These are phyloP conservation scores for Poeciliopsis turrubarensis DNA, from an alignment of 2,113 vertebrate species.

Conservation along the genomic window DNA sequence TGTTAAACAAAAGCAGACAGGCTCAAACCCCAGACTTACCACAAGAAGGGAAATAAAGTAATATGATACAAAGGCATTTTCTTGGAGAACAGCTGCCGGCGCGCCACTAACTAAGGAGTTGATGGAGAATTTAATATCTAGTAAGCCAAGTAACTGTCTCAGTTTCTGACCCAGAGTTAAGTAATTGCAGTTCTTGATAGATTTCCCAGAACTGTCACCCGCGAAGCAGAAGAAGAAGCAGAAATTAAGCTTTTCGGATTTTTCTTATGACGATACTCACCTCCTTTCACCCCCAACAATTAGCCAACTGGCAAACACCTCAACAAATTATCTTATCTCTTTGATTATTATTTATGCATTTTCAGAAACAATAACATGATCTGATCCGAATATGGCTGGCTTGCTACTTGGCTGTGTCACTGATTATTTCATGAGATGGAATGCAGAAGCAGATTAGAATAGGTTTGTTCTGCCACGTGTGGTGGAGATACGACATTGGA, in stretches of 20 bases:
- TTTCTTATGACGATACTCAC: conserved; percentile 18
- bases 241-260: conserved; percentile 6
- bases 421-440: conserved; percentile 41
- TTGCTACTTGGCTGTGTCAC: background rate
- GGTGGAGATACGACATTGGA: conserved; percentile 25
- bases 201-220: conserved; percentile 41
- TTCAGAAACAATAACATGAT: conserved; percentile 49
- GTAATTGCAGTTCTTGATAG: conserved; percentile 45
- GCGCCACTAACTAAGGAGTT: conserved; percentile 53
- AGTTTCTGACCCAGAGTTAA: conserved; percentile 37
- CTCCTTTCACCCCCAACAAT: conserved; percentile 24
- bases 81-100: conserved; percentile 68
- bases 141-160: conserved; percentile 49
- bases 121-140: conserved; percentile 72
- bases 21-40: conserved; percentile 65
- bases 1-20: conserved; percentile 55
- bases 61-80: conserved; percentile 69
- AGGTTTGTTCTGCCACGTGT: conserved; percentile 17
- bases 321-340: conserved; percentile 33
- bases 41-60: conserved; percentile 66
- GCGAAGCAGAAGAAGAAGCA: conserved; percentile 4
- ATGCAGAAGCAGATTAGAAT: conserved; percentile 36
- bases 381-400: conserved; percentile 17
- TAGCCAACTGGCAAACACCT: conserved; percentile 39
- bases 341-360: conserved; percentile 56